Base-by-base conservation (phyloP, 2,797 vertebrate species). In the Melanotaenia maccullochi region DNA sequence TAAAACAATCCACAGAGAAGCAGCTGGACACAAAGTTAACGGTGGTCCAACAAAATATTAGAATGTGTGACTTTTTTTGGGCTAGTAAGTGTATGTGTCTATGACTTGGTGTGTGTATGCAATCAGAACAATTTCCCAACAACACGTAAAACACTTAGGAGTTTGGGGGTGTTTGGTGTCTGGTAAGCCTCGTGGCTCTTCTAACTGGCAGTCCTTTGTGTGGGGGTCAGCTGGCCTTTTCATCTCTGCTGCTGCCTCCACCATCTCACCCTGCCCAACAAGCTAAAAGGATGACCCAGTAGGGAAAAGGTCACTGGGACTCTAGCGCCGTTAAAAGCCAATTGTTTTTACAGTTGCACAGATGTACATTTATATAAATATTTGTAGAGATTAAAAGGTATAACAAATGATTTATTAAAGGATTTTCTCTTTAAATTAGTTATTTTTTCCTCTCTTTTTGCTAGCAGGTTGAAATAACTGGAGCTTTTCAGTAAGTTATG, bases 141-240 rank as follows among this genome's bases (percentile, higher is more conserved):
- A 69, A 36, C 40, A 44, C 47, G 58, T 49, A 65, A 16, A 56
- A 58, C 9, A 55, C 70, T 72, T 74, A 74, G 78, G 73, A 71
- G 68, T 84, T 83, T 83, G 4, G 18, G 78, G 75, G 58, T 75
- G 69, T 85, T 85, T 69, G 70, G 57, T 87, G 77, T 84, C 76
- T 40, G 80, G 83, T 80, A 69, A 84, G 76, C 76, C 73, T 76
- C 30, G 16, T 77, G 74, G 30, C 83, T 79, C 71, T 72, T 89
- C 65, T 75, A 66, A 80, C 86, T 75, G 64, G 82, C 80, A 69
- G 81, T 68, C 62, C 75, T 89, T 91, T 91, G 87, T 91, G 87
- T 85, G 68, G 89, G 81, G 83, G 85, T 93, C 88, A 87, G 75
- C 69, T 87, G 68, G 82, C 84, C 88, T 90, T 91, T 93, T 91